Evolutionary conservation across 2,113 vertebrate genomes (phyloP).

Genomic region (Mystacornis crossleyi): DNA sequence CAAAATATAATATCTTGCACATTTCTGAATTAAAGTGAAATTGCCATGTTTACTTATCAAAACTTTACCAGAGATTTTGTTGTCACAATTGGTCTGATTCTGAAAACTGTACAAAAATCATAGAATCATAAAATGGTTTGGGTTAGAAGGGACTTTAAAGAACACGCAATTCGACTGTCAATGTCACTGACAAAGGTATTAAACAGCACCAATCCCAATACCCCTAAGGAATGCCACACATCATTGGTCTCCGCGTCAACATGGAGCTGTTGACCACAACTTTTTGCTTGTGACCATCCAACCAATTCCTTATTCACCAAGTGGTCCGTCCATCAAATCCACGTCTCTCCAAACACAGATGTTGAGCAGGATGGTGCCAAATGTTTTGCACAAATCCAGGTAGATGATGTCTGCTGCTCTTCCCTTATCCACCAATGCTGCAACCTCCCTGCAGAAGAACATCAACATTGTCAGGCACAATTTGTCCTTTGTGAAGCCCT

Average conservation of each 20-base stretch:
- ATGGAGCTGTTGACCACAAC: neutral
- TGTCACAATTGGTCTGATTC: neutral
- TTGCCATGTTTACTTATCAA: neutral
- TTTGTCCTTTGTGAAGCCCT: neutral
- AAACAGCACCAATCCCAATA: neutral
- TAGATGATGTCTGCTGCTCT: neutral
- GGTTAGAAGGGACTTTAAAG: neutral
- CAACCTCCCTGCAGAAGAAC: neutral
- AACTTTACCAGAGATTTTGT: neutral
- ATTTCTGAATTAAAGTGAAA: neutral
- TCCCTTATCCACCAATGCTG: neutral
- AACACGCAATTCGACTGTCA: neutral
- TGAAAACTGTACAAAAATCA: neutral
- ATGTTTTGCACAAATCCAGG: neutral
- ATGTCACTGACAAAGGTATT: neutral
- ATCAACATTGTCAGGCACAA: neutral
- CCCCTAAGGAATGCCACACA: neutral
- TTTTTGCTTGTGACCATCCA: neutral
- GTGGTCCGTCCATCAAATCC: neutral
- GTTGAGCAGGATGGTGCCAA: neutral
- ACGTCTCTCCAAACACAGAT: accelerated
- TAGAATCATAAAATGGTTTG: neutral
- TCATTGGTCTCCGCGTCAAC: neutral
- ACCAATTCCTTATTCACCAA: neutral
- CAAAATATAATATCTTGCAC: neutral